A percentile compares a stretch with the other conserved stretches of the same genome.
These are phyloP conservation scores for Serripes groenlandicus DNA, from an alignment of 2,888 invertebrate species.

Conservation along the genomic window DNA sequence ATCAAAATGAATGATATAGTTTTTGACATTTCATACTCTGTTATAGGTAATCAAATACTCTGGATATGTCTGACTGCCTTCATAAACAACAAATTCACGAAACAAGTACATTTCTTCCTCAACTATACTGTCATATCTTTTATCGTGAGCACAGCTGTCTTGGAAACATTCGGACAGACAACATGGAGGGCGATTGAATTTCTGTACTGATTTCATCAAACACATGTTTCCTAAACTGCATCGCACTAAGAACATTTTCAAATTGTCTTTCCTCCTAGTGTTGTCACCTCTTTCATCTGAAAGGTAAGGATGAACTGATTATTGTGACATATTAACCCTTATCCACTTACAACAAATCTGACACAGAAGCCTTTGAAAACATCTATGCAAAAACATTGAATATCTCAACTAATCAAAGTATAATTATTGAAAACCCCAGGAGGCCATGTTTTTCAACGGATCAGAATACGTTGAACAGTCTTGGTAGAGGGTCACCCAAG, in stretches of 20 bases:
- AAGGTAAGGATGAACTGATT: background rate
- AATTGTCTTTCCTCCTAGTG: slow-evolving; percentile 2
- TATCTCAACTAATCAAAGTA: background rate
- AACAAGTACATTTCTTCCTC: slow-evolving; percentile 69
- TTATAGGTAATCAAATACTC: slow-evolving; percentile 74
- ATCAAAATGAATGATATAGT: no score
- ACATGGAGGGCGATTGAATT: slow-evolving; percentile 67
- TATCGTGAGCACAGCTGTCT: slow-evolving; percentile 61
- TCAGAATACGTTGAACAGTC: no score
- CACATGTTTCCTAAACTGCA: slow-evolving; percentile 66
- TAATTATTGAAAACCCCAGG: no score
- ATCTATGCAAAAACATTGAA: no score
- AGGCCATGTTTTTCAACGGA: no score
- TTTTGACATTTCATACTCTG: slow-evolving; percentile 55
- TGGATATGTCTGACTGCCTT: slow-evolving; percentile 66
- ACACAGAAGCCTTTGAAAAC: no score
- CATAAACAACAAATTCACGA: slow-evolving; percentile 75
- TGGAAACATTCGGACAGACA: slow-evolving; percentile 23
- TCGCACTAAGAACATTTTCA: slow-evolving; percentile 65
- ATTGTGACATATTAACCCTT: background rate
- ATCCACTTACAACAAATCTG: no score
- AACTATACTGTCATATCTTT: slow-evolving; percentile 69
- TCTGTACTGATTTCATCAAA: slow-evolving; percentile 36
- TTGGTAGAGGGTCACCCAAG: no score
- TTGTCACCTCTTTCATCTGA: slow-evolving; percentile 45